phyloP scores from a whole-genome alignment of 2,113 vertebrate genomes.

The Xiphias gladius region DNA sequence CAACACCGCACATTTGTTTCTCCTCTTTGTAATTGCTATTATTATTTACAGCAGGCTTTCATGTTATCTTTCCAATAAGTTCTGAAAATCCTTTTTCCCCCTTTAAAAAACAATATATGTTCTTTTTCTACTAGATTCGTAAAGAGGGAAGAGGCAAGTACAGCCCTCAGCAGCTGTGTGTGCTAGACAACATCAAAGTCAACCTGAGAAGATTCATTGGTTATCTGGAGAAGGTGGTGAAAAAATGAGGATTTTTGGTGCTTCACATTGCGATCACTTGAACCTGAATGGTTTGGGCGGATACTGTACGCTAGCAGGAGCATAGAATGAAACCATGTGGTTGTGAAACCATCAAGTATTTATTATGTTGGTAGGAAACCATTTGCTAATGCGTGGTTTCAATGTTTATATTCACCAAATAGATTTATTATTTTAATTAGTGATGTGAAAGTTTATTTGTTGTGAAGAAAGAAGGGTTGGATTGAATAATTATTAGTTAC shows the following conservation, averaged over 20 bases:
- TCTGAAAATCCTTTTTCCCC: neutral
- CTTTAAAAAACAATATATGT: slow-evolving; percentile 2
- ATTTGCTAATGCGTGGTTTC: slow-evolving; percentile 29
- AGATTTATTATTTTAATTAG: slow-evolving; percentile 47
- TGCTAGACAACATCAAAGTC: slow-evolving; percentile 94
- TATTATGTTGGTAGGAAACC: slow-evolving; percentile 47
- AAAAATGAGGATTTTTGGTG: slow-evolving; percentile 73
- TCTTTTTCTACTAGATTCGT: slow-evolving; percentile 85
- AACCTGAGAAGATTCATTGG: slow-evolving; percentile 96
- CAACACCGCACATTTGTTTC: too few relatives aligned
- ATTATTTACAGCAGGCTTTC: neutral
- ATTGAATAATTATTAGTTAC: slow-evolving; percentile 10
- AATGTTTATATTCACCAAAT: slow-evolving; percentile 55
- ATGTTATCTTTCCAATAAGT: neutral
- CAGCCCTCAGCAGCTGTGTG: slow-evolving; percentile 92
- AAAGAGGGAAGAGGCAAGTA: slow-evolving; percentile 92
- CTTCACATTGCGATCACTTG: neutral
- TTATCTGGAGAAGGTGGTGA: slow-evolving; percentile 90
- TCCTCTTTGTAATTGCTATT: neutral
- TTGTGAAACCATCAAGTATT: slow-evolving; percentile 63
- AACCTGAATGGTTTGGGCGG: slow-evolving; percentile 23
- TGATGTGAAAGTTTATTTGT: slow-evolving; percentile 41
- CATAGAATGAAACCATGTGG: slow-evolving; percentile 16
- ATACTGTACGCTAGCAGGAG: slow-evolving; percentile 16
- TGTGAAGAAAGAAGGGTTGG: neutral